Evolutionary conservation across 2,113 vertebrate genomes (phyloP).

Genomic region (Ramphastos sulfuratus): DNA sequence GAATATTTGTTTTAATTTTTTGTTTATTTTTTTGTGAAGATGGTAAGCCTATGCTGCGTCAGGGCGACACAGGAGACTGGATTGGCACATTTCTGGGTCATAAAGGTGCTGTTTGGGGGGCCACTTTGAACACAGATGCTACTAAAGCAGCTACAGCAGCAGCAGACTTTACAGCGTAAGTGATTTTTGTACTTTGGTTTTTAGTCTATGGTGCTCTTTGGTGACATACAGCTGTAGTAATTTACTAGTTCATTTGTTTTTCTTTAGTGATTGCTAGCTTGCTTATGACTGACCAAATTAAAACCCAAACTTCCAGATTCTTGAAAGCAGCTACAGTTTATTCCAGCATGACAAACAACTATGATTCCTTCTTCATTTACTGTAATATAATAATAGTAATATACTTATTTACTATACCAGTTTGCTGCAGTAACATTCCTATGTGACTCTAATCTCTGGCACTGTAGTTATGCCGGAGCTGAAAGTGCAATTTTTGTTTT

Average conservation of each 20-base stretch:
- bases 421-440: not conserved
- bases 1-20: not conserved
- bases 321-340: not conserved
- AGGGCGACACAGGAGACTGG: slow-evolving; percentile 99
- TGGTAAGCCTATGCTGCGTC: slow-evolving; percentile 98
- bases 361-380: not conserved
- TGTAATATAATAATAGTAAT: too few species aligned
- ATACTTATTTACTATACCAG: not conserved
- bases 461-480: not conserved
- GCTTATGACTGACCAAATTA: not conserved
- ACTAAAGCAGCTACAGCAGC: slow-evolving; percentile 97
- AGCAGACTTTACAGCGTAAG: slow-evolving; percentile 98
- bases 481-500: not conserved
- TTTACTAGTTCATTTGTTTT: not conserved
- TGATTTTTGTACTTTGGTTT: not conserved
- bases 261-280: not conserved
- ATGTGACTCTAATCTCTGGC: not conserved
- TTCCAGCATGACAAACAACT: not conserved
- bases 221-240: not conserved
- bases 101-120: slow-evolving; percentile 98
- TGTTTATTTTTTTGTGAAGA: slow-evolving; percentile 73
- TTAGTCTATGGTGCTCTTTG: not conserved
- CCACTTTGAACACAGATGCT: slow-evolving; percentile 94
- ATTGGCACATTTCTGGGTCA: slow-evolving; percentile 98
- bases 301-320: not conserved